Conservation (phyloP, 2,888 invertebrate genomes). For the Ophion slaviceki region DNA sequence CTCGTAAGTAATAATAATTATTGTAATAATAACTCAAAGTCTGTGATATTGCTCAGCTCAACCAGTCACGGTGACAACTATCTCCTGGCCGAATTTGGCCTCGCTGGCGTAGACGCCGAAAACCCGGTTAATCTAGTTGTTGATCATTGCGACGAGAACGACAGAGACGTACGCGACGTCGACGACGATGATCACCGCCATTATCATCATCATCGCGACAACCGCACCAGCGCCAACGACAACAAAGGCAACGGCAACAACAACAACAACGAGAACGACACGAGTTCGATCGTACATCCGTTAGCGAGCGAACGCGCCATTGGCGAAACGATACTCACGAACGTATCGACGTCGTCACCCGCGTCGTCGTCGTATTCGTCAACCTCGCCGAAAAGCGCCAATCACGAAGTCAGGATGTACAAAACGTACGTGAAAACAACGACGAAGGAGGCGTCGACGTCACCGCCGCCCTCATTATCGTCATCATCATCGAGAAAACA, state of each 20-base stretch:
- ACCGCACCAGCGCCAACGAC: background rate
- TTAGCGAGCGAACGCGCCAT: slow-evolving; percentile 16
- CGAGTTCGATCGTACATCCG: slow-evolving; percentile 23
- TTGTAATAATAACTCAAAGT: slow-evolving; percentile 81
- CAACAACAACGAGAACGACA: slow-evolving; percentile 46
- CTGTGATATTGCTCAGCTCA: slow-evolving; percentile 84
- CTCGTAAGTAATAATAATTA: slow-evolving; percentile 81
- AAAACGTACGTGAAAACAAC: slow-evolving; percentile 37
- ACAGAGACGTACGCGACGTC: slow-evolving; percentile 40
- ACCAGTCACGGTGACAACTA: slow-evolving; percentile 82
- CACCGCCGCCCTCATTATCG: slow-evolving; percentile 40
- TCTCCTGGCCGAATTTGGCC: slow-evolving; percentile 75
- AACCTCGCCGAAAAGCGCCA: slow-evolving; percentile 29
- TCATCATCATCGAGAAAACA: slow-evolving; percentile 22
- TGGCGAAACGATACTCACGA: slow-evolving; percentile 18
- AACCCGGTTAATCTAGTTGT: slow-evolving; percentile 68
- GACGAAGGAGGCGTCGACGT: slow-evolving; percentile 45
- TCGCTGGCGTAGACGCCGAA: slow-evolving; percentile 71
- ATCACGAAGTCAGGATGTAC: slow-evolving; percentile 47
- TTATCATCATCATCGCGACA: slow-evolving; percentile 29
- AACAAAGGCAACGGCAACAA: slow-evolving; percentile 59
- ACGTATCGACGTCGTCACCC: slow-evolving; percentile 35
- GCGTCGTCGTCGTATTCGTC: slow-evolving; percentile 10
- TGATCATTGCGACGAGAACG: slow-evolving; percentile 58
- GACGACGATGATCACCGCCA: slow-evolving; percentile 18